phyloP scores from a whole-genome alignment of 1,140 invertebrate species.

The Chironomus striatipennis region DNA sequence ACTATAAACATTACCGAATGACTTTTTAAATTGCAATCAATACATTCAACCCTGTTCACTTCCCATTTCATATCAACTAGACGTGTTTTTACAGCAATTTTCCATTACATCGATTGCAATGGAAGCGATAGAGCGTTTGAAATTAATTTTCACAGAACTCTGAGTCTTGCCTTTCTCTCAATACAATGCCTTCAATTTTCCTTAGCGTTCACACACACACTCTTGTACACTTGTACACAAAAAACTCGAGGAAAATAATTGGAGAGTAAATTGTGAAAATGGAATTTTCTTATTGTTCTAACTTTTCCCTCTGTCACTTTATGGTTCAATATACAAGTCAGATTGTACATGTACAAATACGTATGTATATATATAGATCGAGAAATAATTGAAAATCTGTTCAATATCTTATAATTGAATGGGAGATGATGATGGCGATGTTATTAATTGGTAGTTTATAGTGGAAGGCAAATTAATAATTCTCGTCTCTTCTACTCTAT shows the following conservation, averaged over 20 bases:
- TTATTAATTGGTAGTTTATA: background rate
- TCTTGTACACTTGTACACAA: too few relatives aligned
- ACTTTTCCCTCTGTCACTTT: background rate
- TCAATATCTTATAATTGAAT: background rate
- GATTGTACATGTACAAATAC: background rate
- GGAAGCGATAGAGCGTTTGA: slow-evolving; percentile 1
- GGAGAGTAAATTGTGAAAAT: too few relatives aligned
- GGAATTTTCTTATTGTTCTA: background rate
- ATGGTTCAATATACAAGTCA: too few relatives aligned
- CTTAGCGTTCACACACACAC: background rate
- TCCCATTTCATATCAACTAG: background rate
- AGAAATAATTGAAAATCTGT: slow-evolving; percentile 10
- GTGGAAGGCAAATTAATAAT: background rate
- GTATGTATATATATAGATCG: too few relatives aligned
- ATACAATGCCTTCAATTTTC: background rate
- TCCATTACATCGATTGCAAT: slow-evolving; percentile 12
- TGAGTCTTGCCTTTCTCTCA: background rate
- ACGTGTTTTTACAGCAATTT: slow-evolving; percentile 13
- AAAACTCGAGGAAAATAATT: background rate
- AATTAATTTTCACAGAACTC: background rate
- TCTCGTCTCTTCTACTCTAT: background rate
- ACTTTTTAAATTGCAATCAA: background rate
- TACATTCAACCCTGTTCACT: background rate
- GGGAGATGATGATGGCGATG: background rate
- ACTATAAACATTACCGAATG: too few relatives aligned